These are phyloP conservation scores for Gnathonemus echidnorhynchus DNA, from an alignment of 2,113 vertebrate genomes.

Conservation along the genomic window DNA sequence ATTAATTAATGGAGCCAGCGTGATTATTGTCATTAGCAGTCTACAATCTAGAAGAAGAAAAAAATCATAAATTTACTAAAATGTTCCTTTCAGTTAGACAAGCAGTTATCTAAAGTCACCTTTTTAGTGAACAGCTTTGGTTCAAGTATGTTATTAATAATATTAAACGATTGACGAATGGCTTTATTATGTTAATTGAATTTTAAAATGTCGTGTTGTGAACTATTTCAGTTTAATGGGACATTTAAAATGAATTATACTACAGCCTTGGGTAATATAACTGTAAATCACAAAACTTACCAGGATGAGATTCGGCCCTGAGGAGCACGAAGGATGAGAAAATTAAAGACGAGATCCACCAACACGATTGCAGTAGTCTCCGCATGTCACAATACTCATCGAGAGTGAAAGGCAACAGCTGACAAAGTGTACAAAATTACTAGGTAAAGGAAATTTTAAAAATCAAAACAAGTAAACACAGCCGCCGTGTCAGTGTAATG, in stretches of 20 bases:
- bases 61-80: background rate
- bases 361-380: slow-evolving; percentile 88
- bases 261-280: background rate
- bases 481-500: slow-evolving; percentile 40
- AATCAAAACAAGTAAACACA: slow-evolving; percentile 34
- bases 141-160: background rate
- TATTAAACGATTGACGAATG: background rate
- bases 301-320: slow-evolving; percentile 81
- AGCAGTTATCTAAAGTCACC: background rate
- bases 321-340: slow-evolving; percentile 80
- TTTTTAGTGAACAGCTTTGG: background rate
- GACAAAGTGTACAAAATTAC: background rate
- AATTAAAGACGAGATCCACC: slow-evolving; percentile 88
- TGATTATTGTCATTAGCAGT: background rate
- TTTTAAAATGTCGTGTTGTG: background rate
- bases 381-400: slow-evolving; percentile 93
- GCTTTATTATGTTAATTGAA: background rate
- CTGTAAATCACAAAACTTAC: slow-evolving; percentile 61
- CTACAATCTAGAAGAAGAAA: too few relatives aligned
- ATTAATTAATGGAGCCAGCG: background rate
- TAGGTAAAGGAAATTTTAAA: background rate
- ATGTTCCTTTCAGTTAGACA: background rate
- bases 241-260: background rate
- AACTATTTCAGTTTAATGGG: background rate
- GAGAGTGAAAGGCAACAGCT: slow-evolving; percentile 68